phyloP scores from a whole-genome alignment of 2,797 vertebrate species.

The Enteromius radiatus region DNA sequence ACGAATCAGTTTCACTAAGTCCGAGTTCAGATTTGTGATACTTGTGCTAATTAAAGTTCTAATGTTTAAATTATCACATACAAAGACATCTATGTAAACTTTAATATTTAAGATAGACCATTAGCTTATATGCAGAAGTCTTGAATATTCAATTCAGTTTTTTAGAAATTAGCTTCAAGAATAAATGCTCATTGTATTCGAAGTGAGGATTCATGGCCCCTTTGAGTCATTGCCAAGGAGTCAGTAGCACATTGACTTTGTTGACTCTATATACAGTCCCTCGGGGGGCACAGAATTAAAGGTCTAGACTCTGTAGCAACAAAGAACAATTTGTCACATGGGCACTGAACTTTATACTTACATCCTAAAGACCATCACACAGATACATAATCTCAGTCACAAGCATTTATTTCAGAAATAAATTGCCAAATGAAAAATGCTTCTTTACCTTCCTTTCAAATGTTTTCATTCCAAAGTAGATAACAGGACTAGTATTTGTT shows the following conservation, averaged over 20 bases:
- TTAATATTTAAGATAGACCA: not conserved
- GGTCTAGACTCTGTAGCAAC: conserved; percentile 5
- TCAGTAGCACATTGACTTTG: conserved; percentile 33
- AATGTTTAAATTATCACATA: not conserved
- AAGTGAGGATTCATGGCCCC: conserved; percentile 7
- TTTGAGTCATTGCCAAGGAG: conserved; percentile 33
- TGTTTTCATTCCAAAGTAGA: not conserved
- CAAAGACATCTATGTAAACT: not conserved
- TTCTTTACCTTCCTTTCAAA: not conserved
- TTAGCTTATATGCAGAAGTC: not conserved
- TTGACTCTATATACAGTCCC: conserved; percentile 22
- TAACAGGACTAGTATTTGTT: not conserved
- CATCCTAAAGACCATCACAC: not conserved
- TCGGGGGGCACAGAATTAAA: not conserved
- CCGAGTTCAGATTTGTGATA: not conserved
- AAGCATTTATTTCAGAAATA: not conserved
- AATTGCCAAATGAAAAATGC: not conserved
- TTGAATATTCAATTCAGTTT: not conserved
- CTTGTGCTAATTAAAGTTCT: not conserved
- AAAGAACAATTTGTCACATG: conserved; percentile 10
- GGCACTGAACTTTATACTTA: not conserved
- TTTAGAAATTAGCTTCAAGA: not conserved
- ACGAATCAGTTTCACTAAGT: too few relatives aligned
- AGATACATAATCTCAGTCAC: not conserved
- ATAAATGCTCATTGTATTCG: conserved; percentile 2